Evolutionary conservation across 2,888 invertebrate species (phyloP).

Genomic region (Drosophila emarginata): DNA sequence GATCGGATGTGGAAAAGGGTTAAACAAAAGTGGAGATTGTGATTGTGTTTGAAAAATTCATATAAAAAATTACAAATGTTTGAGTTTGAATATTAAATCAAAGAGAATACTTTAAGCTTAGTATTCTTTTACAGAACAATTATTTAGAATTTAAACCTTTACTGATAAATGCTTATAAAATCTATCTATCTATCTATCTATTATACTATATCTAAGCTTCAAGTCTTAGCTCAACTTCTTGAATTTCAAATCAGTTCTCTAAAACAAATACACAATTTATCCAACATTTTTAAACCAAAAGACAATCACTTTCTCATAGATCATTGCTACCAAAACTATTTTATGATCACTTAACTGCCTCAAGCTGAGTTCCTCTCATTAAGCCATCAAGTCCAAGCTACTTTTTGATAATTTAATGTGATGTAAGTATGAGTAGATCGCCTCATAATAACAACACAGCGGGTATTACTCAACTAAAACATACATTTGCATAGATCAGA

Average conservation of each 20-base stretch:
- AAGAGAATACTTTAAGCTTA: too few relatives aligned
- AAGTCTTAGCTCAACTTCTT: too few relatives aligned
- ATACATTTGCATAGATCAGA: constrained; percentile 1
- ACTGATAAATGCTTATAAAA: too few relatives aligned
- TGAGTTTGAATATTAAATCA: too few relatives aligned
- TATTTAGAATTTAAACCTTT: too few relatives aligned
- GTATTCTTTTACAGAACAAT: too few relatives aligned
- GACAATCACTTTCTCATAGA: constrained; percentile 7
- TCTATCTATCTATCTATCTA: too few relatives aligned
- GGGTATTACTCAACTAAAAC: constrained; percentile 20
- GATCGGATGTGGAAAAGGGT: neutral
- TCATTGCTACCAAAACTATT: neutral
- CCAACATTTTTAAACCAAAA: neutral
- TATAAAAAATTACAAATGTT: neutral
- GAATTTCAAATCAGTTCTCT: too few relatives aligned
- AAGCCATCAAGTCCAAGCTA: constrained; percentile 30
- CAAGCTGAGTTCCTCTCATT: constrained; percentile 23
- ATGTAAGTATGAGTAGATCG: constrained; percentile 44
- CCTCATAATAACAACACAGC: constrained; percentile 32
- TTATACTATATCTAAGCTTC: too few relatives aligned
- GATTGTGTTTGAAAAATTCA: neutral
- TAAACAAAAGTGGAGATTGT: neutral
- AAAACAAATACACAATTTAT: too few relatives aligned
- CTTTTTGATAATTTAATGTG: constrained; percentile 23
- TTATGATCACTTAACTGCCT: neutral